These are phyloP conservation scores for Neoascia interrupta DNA, from an alignment of 2,888 invertebrate genomes.

Conservation along the genomic window DNA sequence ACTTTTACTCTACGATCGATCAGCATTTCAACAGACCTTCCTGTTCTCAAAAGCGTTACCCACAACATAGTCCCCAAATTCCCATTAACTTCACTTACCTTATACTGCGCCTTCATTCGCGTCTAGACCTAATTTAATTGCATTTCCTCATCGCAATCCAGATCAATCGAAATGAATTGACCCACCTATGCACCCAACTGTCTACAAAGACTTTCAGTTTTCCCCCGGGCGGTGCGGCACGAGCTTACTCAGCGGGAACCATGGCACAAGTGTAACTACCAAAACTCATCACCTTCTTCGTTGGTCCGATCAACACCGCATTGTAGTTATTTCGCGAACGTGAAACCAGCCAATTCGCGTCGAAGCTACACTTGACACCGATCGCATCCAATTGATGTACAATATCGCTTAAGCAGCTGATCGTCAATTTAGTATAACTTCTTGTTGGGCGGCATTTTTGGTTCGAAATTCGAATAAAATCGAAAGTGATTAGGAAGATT, in stretches of 20 bases:
- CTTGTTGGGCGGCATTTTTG: not conserved
- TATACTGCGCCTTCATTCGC: too few relatives aligned
- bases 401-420: too few relatives aligned
- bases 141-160: conserved; percentile 28
- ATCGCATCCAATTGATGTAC: conserved; percentile 3
- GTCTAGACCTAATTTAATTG: too few relatives aligned
- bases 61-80: too few relatives aligned
- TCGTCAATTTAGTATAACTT: not conserved
- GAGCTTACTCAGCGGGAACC: conserved; percentile 36
- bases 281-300: not conserved
- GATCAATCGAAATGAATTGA: too few relatives aligned
- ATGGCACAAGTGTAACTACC: conserved; percentile 6
- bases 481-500: conserved; percentile 52
- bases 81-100: too few relatives aligned
- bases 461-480: conserved; percentile 39
- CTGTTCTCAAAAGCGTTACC: not conserved
- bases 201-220: conserved; percentile 1
- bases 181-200: too few relatives aligned
- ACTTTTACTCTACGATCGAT: not conserved
- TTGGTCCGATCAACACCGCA: not conserved
- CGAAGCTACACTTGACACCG: conserved; percentile 37
- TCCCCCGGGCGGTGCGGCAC: not conserved
- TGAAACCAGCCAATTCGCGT: conserved; percentile 1
- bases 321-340: conserved; percentile 23
- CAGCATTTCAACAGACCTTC: not conserved